A percentile compares a stretch with the other conserved stretches of the same genome.
phyloP scores from a whole-genome alignment of 2,797 vertebrate species.

The Glyptemys insculpta region DNA sequence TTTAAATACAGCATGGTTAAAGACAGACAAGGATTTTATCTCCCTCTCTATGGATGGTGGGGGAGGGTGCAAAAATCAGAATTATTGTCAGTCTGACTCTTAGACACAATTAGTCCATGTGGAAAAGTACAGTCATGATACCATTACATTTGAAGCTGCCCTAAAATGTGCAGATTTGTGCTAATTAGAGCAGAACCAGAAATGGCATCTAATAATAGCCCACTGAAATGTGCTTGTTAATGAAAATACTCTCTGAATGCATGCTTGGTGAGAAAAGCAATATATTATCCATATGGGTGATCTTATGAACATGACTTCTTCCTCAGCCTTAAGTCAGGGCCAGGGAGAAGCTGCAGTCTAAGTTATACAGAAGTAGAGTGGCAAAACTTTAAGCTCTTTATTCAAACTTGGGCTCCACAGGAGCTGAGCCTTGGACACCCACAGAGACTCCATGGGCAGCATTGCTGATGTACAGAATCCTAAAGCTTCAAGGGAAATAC shows the following conservation, averaged over 20 bases:
- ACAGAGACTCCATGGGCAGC: not conserved
- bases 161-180: not conserved
- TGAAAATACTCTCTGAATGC: not conserved
- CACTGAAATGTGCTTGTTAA: not conserved
- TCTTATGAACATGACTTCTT: not conserved
- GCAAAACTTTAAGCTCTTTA: conserved; percentile 37
- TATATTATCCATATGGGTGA: not conserved
- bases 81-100: not conserved
- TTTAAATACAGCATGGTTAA: not conserved
- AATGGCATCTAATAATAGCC: not conserved
- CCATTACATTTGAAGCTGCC: not conserved
- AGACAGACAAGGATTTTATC: not conserved
- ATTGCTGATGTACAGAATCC: not conserved
- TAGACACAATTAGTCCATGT: not conserved
- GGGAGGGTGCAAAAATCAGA: not conserved
- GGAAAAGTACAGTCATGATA: not conserved
- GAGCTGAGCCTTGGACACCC: not conserved
- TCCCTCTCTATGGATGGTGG: not conserved
- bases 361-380: not conserved
- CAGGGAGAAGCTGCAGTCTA: not conserved
- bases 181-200: not conserved
- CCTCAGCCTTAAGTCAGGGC: not conserved
- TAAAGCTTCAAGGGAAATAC: conserved; percentile 9
- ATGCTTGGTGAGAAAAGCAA: not conserved
- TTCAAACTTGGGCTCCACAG: not conserved